A percentile compares a stretch with the other conserved stretches of the same genome.
phyloP scores from a whole-genome alignment of 2,888 invertebrate genomes.

The Drosophila flavopinicola region DNA sequence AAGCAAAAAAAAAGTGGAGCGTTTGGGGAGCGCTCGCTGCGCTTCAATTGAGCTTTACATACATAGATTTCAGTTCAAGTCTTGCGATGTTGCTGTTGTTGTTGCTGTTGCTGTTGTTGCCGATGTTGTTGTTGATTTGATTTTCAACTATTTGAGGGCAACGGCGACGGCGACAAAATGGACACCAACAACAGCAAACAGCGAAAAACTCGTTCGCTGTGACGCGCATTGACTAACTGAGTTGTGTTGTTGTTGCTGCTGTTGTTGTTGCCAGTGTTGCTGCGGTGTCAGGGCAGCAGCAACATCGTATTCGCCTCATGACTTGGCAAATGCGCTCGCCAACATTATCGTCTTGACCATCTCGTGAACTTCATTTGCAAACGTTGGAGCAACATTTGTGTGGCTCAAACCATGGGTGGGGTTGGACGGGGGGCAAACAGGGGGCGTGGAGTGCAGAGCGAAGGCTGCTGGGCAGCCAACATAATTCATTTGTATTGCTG shows the following conservation, averaged over 20 bases:
- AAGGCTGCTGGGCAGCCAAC: slow-evolving; percentile 58
- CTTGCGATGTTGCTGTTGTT: slow-evolving; percentile 24
- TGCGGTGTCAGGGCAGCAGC: slow-evolving; percentile 43
- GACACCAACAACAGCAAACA: slow-evolving; percentile 57
- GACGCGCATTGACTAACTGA: slow-evolving; percentile 63
- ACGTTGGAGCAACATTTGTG: slow-evolving; percentile 52
- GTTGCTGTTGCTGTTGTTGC: slow-evolving; percentile 29
- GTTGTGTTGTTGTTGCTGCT: slow-evolving; percentile 62
- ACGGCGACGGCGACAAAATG: slow-evolving; percentile 71
- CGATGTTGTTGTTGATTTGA: slow-evolving; percentile 72
- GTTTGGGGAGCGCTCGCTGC: slow-evolving; percentile 56
- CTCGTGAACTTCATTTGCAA: slow-evolving; percentile 80
- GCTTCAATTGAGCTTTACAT: slow-evolving; percentile 79
- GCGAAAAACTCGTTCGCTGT: slow-evolving; percentile 73
- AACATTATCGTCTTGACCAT: slow-evolving; percentile 80
- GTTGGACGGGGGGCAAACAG: not conserved
- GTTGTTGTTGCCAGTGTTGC: slow-evolving; percentile 52
- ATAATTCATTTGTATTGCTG: slow-evolving; percentile 71
- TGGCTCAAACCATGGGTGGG: slow-evolving; percentile 11
- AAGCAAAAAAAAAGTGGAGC: slow-evolving; percentile 59
- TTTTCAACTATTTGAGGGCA: slow-evolving; percentile 76
- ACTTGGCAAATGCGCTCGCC: slow-evolving; percentile 80
- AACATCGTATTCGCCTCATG: slow-evolving; percentile 61
- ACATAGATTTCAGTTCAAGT: slow-evolving; percentile 56
- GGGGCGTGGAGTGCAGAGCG: slow-evolving; percentile 6